phyloP scores from a whole-genome alignment of 2,888 invertebrate genomes.

The Teinopalpus imperialis region DNA sequence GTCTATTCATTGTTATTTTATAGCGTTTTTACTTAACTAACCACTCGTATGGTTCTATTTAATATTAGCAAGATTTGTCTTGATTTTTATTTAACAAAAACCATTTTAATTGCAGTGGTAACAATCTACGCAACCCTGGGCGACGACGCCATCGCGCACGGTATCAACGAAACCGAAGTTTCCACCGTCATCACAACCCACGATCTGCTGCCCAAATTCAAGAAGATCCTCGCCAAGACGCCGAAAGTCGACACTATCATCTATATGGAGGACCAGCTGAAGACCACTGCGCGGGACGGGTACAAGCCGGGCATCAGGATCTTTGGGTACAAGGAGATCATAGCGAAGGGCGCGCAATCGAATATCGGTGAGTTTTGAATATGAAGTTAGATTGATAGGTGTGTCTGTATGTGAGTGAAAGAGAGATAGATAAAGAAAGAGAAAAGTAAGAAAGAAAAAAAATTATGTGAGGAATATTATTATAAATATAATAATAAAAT shows the following conservation, averaged over 20 bases:
- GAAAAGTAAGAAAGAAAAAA: no score
- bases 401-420: no score
- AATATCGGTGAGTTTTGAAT: conserved; percentile 55
- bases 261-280: conserved; percentile 94
- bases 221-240: conserved; percentile 86
- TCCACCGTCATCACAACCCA: conserved; percentile 95
- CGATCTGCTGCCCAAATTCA: conserved; percentile 95
- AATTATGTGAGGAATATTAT: no score
- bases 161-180: conserved; percentile 98
- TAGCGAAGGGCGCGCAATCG: conserved; percentile 55
- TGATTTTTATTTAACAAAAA: no score
- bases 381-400: background rate
- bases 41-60: no score
- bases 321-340: conserved; percentile 86
- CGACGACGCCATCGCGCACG: conserved; percentile 97
- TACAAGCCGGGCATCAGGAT: conserved; percentile 88
- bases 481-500: no score
- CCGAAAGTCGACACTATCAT: conserved; percentile 90
- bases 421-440: no score
- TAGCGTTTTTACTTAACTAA: no score
- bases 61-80: no score
- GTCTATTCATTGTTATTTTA: no score
- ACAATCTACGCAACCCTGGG: conserved; percentile 98
- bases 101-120: conserved; percentile 88
- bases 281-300: conserved; percentile 85